These are phyloP conservation scores for Pluvianellus socialis DNA, from an alignment of 2,113 vertebrate species.

Conservation along the genomic window DNA sequence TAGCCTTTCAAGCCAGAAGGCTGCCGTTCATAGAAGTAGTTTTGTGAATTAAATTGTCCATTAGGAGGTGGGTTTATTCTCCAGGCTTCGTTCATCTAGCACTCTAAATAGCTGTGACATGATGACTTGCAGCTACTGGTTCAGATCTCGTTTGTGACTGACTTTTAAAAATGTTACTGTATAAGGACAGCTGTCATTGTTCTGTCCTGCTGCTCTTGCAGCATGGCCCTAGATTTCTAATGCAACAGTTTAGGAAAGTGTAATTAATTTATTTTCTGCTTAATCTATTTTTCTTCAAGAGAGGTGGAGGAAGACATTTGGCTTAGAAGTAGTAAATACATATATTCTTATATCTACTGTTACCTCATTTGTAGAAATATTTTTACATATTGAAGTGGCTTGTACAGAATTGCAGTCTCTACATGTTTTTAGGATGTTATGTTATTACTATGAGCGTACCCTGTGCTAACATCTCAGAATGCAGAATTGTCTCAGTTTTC, in stretches of 20 bases:
- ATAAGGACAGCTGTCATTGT: neutral
- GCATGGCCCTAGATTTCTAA: neutral
- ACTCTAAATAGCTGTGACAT: neutral
- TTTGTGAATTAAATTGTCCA: neutral
- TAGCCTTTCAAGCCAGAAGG: neutral
- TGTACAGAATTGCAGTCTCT: neutral
- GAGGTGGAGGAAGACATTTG: neutral
- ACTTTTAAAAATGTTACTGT: neutral
- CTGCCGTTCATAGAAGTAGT: neutral
- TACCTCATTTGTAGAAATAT: neutral
- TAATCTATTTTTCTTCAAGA: neutral
- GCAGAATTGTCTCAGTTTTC: neutral
- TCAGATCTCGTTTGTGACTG: neutral
- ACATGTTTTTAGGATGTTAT: neutral
- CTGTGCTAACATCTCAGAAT: neutral
- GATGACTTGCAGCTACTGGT: neutral
- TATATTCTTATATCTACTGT: neutral
- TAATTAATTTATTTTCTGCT: neutral
- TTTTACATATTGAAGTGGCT: neutral
- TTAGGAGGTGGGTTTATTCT: neutral
- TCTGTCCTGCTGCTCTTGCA: neutral
- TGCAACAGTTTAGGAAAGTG: neutral
- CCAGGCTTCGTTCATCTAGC: neutral
- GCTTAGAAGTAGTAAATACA: neutral
- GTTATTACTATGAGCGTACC: neutral